phyloP scores from a whole-genome alignment of 2,797 vertebrate genomes.

The Scarus forsteni region DNA sequence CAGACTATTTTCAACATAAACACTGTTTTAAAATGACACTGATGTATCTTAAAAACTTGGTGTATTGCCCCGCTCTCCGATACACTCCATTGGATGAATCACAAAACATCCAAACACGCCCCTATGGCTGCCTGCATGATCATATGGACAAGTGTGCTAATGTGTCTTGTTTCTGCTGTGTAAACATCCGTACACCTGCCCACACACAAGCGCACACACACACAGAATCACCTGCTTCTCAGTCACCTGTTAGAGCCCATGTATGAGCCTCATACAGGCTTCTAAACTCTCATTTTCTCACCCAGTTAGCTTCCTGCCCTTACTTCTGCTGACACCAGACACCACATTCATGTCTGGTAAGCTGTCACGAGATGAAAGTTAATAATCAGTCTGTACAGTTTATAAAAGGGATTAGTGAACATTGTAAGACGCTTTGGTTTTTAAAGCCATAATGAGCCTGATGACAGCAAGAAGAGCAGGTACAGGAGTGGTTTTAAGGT shows the following conservation, averaged over 20 bases:
- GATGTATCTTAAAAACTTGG: no score
- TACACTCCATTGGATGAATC: neutral
- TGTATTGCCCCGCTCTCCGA: no score
- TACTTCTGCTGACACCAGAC: slow-evolving; percentile 3
- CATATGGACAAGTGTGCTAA: slow-evolving; percentile 23
- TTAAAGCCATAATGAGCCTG: neutral
- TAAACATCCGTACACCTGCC: slow-evolving; percentile 69
- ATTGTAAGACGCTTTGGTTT: neutral
- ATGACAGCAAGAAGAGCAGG: neutral
- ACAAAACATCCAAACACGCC: slow-evolving; percentile 2
- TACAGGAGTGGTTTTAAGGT: neutral
- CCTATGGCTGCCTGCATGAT: neutral
- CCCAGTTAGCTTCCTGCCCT: slow-evolving; percentile 6
- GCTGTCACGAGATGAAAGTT: slow-evolving; percentile 14
- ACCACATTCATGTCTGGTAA: slow-evolving; percentile 4
- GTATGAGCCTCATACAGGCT: slow-evolving; percentile 4
- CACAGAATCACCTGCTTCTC: slow-evolving; percentile 31
- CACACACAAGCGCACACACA: slow-evolving; percentile 7
- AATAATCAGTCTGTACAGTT: slow-evolving; percentile 19
- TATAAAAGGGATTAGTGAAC: neutral
- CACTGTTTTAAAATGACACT: no score
- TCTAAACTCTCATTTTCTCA: slow-evolving; percentile 23
- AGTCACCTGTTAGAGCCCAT: slow-evolving; percentile 17
- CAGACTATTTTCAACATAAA: no score
- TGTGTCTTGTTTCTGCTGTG: slow-evolving; percentile 63